phyloP scores from a whole-genome alignment of 2,113 vertebrate species.

The Nothocercus julius region DNA sequence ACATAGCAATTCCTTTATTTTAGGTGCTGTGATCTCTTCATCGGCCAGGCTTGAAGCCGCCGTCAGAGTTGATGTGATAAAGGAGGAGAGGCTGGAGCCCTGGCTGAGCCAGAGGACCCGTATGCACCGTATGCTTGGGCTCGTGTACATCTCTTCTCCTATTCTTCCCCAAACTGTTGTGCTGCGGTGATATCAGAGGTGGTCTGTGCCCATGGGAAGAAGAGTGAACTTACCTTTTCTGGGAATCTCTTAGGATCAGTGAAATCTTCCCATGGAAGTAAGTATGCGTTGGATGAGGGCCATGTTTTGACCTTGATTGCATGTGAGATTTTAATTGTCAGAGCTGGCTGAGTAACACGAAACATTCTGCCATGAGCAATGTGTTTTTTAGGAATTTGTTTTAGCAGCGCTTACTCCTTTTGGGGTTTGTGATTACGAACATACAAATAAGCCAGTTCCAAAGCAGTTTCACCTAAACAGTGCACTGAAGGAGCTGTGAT shows the following conservation, averaged over 20 bases:
- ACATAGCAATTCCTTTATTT: neutral
- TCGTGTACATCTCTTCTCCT: accelerated
- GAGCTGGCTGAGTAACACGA: slow-evolving; percentile 13
- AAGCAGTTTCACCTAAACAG: slow-evolving; percentile 26
- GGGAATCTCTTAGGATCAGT: neutral
- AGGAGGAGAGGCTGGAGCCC: neutral
- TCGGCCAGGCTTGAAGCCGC: neutral
- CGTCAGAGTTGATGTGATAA: neutral
- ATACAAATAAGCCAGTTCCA: neutral
- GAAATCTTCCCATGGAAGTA: slow-evolving; percentile 9
- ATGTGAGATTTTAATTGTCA: slow-evolving; percentile 37
- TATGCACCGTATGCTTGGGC: neutral
- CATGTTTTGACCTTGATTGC: slow-evolving; percentile 19
- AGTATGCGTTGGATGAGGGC: neutral
- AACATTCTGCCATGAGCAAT: neutral
- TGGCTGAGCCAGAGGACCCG: neutral
- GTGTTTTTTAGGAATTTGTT: slow-evolving; percentile 37
- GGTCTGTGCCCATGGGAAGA: neutral
- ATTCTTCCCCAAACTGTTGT: neutral
- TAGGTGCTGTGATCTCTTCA: neutral
- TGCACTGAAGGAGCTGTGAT: neutral
- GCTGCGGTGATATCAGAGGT: neutral
- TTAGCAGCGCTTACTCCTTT: slow-evolving; percentile 2
- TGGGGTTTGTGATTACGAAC: neutral
- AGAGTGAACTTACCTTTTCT: neutral